Evolutionary conservation across 2,797 vertebrate genomes (phyloP), one percentile per base, ranked within the genome.

Genomic region (Macropodus opercularis): DNA sequence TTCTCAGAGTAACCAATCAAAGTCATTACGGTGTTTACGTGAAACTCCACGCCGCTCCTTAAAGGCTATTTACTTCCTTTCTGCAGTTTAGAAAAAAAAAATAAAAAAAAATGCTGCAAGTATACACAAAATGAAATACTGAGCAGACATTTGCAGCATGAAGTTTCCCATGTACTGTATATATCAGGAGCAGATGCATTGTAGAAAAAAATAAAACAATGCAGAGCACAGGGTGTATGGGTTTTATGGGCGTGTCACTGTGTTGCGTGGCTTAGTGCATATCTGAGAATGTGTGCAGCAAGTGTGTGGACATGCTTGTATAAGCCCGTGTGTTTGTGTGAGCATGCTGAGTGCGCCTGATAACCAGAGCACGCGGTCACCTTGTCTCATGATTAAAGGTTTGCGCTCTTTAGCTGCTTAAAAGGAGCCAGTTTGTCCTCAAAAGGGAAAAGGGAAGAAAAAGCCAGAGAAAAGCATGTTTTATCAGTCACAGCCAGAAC

Each of bases 401-500:
- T 70, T 87, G 57, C 26, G 23, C 80, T 86, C 84, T 86, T 83
- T 87, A 84, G 76, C 70, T 63, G 75, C 85, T 88, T 85, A 85
- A 67, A 85, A 81, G 74, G 53, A 70, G 36, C 48, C 46, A 0
- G 62, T 84, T 83, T 88, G 72, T 85, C 81, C 73, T 86, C 70
- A 82, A 75, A 84, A 73, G 58, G 64, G 40, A 46, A 40, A 84
- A 69, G 77, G 59, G 41, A 46, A 62, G 32, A 1, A 8, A 34
- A 23, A 54, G 65, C 73, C 75, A 56, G 49, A 24, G 34, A 76
- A 77, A 59, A 53, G 23, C 19, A 4, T 15, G 59, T 77, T 83
- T 88, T 89, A 91, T 91, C 88, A 82, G 87, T 73, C 83, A 52
- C 49, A 69, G 73, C 80, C 90, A 90, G 88, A 85, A 73, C 73